Evolutionary conservation across 2,888 invertebrate genomes (phyloP).

Genomic region (Scaptomyza caliginosa): DNA sequence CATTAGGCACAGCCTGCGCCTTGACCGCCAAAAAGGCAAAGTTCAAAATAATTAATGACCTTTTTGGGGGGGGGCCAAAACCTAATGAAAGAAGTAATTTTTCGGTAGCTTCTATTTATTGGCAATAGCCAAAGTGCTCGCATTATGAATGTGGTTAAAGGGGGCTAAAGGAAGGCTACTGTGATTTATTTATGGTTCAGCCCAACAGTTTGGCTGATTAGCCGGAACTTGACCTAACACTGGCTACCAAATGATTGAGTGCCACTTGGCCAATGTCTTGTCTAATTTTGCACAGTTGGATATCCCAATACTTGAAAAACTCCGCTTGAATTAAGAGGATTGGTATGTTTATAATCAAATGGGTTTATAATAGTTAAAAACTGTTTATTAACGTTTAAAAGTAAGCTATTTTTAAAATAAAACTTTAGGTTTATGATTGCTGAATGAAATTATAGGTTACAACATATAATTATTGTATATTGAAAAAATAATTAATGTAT

Average conservation of each 20-base stretch:
- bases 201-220: conserved; percentile 63
- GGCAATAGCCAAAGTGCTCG: conserved; percentile 14
- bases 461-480: neutral
- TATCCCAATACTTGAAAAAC: conserved; percentile 1
- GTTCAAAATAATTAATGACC: conserved; percentile 84
- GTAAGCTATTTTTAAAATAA: neutral
- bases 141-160: conserved; percentile 25
- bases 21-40: conserved; percentile 67
- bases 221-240: conserved; percentile 55
- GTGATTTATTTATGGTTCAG: conserved; percentile 74
- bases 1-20: conserved; percentile 75
- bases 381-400: neutral
- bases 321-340: neutral
- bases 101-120: conserved; percentile 33
- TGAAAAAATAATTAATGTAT: neutral
- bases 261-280: conserved; percentile 57
- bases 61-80: conserved; percentile 53
- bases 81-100: conserved; percentile 82
- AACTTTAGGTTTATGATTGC: neutral
- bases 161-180: conserved; percentile 3
- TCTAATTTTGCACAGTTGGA: conserved; percentile 64
- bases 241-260: conserved; percentile 54
- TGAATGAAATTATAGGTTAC: neutral
- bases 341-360: too few relatives aligned
- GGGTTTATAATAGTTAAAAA: too few relatives aligned